Evolutionary conservation across 1,140 invertebrate species (phyloP), one percentile per base, ranked within the genome.

Genomic region (Penaeus chinensis): DNA sequence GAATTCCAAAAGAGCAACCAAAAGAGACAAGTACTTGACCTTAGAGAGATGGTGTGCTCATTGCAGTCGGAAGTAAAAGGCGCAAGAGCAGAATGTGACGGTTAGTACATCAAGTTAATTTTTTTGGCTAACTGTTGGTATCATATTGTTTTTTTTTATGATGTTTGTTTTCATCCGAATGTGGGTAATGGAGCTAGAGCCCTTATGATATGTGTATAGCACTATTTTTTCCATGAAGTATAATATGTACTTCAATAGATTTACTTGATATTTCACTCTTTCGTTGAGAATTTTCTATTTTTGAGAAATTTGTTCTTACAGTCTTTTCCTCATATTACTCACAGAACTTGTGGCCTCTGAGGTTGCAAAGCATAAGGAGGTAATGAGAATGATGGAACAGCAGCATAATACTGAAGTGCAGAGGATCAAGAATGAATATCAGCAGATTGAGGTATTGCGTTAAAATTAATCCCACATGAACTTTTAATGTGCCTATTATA

Each of bases 21-120:
- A 42, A 87, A 76, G 20, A 71, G 20, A 63, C 85, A 87, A 27
- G 63, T 77, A 62, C 65, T 78, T 82, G 85, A 87, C 27, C 61
- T 82, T 13, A 87, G 77, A 27, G 85, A 87, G 63, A 78, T 69
- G 4, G 54, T 82, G 32, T 83, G 85, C 24, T 82, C 85, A 2
- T 37, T 87, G 19, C 85, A 87, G 62, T 82, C 80, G 32, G 85
- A 87, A 42, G 62, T 83, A 2, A 87, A 87, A 82, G 85, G 79
- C 2, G 60, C 74, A 13, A 87, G 81, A 77, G 24, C 65, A 24
- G 79, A 87, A 27, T 82, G 85, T 83, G 85, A 82, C 24, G 85
- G 85, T 87, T 7, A 82, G 85, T 84, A 22, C 61, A 54, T 20
- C 0, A 10, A n/a, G 20, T 61, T 1, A 10, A 10, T 27, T 74